Evolutionary conservation across 2,113 vertebrate species (phyloP), one percentile per base, ranked within the genome.

Genomic region (Sapajus apella): DNA sequence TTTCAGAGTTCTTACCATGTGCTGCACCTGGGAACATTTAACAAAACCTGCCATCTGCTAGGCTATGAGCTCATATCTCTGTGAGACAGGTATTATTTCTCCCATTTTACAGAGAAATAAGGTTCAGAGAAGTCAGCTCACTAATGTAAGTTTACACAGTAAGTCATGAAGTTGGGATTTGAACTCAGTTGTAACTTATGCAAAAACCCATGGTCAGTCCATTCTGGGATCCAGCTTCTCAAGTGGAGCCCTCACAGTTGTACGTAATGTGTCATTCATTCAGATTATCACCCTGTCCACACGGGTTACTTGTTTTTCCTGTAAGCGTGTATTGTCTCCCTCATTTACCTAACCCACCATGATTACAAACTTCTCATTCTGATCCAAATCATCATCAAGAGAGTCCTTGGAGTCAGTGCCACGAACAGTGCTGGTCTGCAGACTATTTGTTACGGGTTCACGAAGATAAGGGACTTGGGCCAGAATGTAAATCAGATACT

Each of bases 361-460:
- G 23, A 81, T 66, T 27, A 4, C 21, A 11, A 91, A 68, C 47
- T 61, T 87, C n/a, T 95, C 61, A 52, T 66, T 87, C 43, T 35
- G 77, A 72, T 37, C 58, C 52, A 76, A 92, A 37, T 58, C 35
- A 12, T 47, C 61, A 47, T 13, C 21, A 18, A 23, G 25, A 68
- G 58, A 32, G 18, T 32, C 58, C 17, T 20, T 35, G 21, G 14
- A 61, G 23, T 58, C 30, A 47, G 23, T 5, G 27, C 6, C 20
- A 6, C 8, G 86, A 45, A 40, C 7, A 8, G 45, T 5, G 5
- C 25, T 3, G 20, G 17, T 45, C 58, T 80, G 58, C 0, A 0
- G 61, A 12, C 35, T 30, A 11, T 37, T 72, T 45, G 58, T 75
- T 73, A 21, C 0, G 14, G 32, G 23, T 45, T 61, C 64, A 66